Evolutionary conservation across 2,888 invertebrate genomes (phyloP), one percentile per base, ranked within the genome.

Genomic region (Nomada hirtipes): DNA sequence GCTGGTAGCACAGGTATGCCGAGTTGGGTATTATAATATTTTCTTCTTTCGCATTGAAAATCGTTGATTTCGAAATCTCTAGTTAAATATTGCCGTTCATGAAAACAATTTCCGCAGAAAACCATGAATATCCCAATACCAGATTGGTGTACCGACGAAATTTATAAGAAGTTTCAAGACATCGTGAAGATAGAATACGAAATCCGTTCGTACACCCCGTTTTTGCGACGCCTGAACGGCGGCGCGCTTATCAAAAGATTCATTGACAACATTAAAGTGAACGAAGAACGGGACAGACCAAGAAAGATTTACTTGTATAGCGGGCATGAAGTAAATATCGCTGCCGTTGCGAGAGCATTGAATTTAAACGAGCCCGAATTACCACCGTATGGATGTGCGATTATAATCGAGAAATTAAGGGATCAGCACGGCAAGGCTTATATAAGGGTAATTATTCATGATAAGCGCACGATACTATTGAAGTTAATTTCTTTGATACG

Each of bases 281-380:
- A 79, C 0, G 69, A 59, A 0, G 15, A 67, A 10, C 26, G 52
- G 0, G 23, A 26, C 0, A 84, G 11, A 29, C 61, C 77, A 4
- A 81, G 89, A 20, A 91, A 91, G 59, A 86, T 91, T 36, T 91
- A 90, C n/a, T 71, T 91, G 13, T 91, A 88, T 42, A 87, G 88
- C n/a, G 91, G 77, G 2, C 91, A 91, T 29, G 91, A 90, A 44
- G 52, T 85, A 1, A 91, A 87, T 53, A 44, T 91, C 13, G 86
- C 87, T 7, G 86, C 82, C 18, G 83, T 86, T 15, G 59, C 68
- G 2, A 81, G 65, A 67, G 84, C 88, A 1, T 88, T 87, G 7
- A 79, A 76, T 59, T 75, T 91, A 20, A 72, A 61, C 0, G 63
- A 86, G 20, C 82, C 86, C 0, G 71, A 67, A 13, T 15, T 83